A percentile compares a stretch with the other conserved stretches of the same genome.
Conservation (phyloP, 2,113 vertebrate species). For the Brachyistius frenatus region DNA sequence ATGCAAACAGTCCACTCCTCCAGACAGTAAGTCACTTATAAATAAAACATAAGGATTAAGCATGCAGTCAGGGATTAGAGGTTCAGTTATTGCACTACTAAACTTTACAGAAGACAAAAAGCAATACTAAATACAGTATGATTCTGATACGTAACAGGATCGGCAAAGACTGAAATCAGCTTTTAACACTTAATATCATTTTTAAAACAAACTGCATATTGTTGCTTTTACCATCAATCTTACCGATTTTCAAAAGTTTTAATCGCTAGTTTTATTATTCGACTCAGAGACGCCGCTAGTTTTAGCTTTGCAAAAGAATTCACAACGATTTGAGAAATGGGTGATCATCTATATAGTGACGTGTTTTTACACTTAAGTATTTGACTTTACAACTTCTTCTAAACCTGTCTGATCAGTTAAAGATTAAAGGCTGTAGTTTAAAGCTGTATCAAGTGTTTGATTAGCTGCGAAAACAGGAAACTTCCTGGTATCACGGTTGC, state of each 20-base stretch:
- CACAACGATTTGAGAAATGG: not conserved
- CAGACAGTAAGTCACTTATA: slow-evolving; percentile 60
- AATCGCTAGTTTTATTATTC: not conserved
- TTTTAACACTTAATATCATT: not conserved
- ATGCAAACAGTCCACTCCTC: slow-evolving; percentile 60
- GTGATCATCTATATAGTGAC: no score
- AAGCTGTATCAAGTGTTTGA: no score
- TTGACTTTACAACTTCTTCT: not conserved
- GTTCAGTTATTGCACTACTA: slow-evolving; percentile 50
- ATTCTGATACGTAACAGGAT: not conserved
- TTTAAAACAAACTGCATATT: not conserved
- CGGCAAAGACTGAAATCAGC: slow-evolving; percentile 14
- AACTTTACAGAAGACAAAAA: slow-evolving; percentile 43
- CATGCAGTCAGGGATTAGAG: slow-evolving; percentile 39
- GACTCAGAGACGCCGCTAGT: not conserved
- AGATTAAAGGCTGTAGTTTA: no score
- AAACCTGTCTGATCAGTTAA: no score
- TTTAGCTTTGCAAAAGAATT: slow-evolving; percentile 5
- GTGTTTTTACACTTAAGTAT: not conserved
- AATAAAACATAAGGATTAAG: slow-evolving; percentile 74
- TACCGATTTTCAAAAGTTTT: not conserved
- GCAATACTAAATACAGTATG: slow-evolving; percentile 13
- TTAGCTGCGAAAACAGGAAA: no score
- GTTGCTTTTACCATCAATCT: not conserved
- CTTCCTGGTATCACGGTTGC: no score